Evolutionary conservation across 2,797 vertebrate species (phyloP), one percentile per base, ranked within the genome.

Genomic region (Microctenopoma lineatum): DNA sequence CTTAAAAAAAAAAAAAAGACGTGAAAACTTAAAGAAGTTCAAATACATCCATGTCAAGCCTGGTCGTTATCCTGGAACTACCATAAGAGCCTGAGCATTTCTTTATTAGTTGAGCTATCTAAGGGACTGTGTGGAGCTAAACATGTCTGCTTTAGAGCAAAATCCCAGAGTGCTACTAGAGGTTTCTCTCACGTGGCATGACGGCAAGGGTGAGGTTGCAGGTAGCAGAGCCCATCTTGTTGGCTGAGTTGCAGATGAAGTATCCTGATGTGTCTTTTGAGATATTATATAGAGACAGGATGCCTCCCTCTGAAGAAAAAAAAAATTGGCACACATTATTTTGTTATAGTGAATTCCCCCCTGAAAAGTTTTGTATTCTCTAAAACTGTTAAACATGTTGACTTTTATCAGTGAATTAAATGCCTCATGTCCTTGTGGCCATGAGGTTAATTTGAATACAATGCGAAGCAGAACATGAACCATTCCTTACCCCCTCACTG

Each of bases 201-300:
- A 96, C 86, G 0, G 85, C 4, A 74, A 99, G 67, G 0, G 96
- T 98, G 84, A 97, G 29, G 86, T 97, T 97, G 91, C 96, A 98
- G 60, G 1, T 73, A 0, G 81, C 81, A 0, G 34, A 26, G 45
- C 94, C 92, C 60, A 95, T 89, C 27, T 73, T 75, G 13, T 99
- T 99, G 0, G 0, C 25, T 4, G 97, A 93, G 0, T 92, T 94
- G 85, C 96, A 99, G 80, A 84, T 77, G 83, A 91, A 98, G 89
- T 70, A 97, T 47, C 98, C 97, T 0, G 95, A 95, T 0, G 91
- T 93, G 0, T 96, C 95, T 0, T 48, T 84, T 0, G 96, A 90
- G 87, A 99, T 74, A 46, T 98, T 98, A 86, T 76, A 96, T 47
- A 98, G 90, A 13, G 92, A 88, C 83, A 97, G 52, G 26, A 84